These are phyloP conservation scores for Gasteruption jaculator DNA, from an alignment of 2,888 invertebrate genomes.

Conservation along the genomic window DNA sequence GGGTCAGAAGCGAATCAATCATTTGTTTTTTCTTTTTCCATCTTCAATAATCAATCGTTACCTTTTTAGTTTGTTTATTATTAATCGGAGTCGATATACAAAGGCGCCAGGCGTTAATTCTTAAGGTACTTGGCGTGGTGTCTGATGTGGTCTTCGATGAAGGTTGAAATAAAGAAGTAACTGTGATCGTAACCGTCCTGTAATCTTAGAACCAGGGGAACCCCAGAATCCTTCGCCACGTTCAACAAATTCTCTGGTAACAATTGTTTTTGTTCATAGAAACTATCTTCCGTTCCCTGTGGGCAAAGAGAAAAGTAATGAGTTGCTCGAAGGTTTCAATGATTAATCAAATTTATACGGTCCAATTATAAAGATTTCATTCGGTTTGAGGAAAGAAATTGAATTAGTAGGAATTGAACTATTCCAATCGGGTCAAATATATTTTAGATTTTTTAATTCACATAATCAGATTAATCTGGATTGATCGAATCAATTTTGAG, in stretches of 20 bases:
- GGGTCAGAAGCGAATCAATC: conserved; percentile 1
- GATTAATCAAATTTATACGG: too few species aligned
- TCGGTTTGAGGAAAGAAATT: too few species aligned
- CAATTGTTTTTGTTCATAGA: conserved; percentile 70
- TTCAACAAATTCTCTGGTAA: conserved; percentile 78
- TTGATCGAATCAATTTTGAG: neutral
- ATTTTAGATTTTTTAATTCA: neutral
- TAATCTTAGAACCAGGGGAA: conserved; percentile 67
- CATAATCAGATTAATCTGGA: neutral
- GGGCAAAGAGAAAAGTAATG: conserved; percentile 32
- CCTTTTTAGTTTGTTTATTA: neutral
- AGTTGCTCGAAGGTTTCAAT: too few species aligned
- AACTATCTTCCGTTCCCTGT: conserved; percentile 80
- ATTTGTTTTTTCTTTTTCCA: neutral
- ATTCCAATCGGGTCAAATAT: too few species aligned
- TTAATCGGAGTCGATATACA: neutral
- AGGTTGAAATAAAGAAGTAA: conserved; percentile 88
- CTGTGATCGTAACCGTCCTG: conserved; percentile 92
- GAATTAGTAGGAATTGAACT: too few species aligned
- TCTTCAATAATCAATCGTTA: too few species aligned
- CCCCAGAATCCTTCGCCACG: conserved; percentile 64
- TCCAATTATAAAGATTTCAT: too few species aligned
- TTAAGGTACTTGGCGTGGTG: conserved; percentile 81
- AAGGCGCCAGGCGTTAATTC: too few species aligned
- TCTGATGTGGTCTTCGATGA: conserved; percentile 86